Conservation (phyloP, 2,797 vertebrate species). For the Austrolebias charrua region DNA sequence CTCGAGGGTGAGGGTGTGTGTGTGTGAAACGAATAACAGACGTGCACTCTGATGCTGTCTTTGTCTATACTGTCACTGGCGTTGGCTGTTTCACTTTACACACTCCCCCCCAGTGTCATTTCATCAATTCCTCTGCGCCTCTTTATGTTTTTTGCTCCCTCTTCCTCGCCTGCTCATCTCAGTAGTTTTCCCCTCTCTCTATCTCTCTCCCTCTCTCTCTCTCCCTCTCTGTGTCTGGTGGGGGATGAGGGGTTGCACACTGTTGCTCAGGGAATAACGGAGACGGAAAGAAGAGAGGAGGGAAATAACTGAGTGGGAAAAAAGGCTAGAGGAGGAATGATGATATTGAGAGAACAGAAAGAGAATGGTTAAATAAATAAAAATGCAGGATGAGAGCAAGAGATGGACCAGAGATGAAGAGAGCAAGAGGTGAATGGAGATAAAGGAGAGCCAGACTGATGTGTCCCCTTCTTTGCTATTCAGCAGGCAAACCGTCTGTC, state of each 20-base stretch:
- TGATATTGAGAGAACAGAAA: not conserved
- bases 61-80: conserved; percentile 68
- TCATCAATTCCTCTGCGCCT: conserved; percentile 68
- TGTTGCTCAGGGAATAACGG: conserved; percentile 62
- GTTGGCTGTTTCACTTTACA: conserved; percentile 57
- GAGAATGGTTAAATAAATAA: conserved; percentile 21
- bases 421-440: conserved; percentile 63
- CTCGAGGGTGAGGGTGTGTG: conserved; percentile 46
- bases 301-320: conserved; percentile 1
- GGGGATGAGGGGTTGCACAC: conserved; percentile 63
- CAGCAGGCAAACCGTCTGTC: conserved; percentile 52
- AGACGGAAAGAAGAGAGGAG: conserved; percentile 14
- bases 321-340: conserved; percentile 2
- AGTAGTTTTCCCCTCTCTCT: conserved; percentile 16
- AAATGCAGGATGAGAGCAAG: conserved; percentile 13
- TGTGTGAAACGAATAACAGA: conserved; percentile 60
- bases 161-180: conserved; percentile 44
- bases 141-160: conserved; percentile 61
- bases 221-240: conserved; percentile 58
- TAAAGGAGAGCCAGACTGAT: conserved; percentile 51
- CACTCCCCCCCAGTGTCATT: conserved; percentile 55
- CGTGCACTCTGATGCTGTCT: conserved; percentile 67
- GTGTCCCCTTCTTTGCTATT: conserved; percentile 46
- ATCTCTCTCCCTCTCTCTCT: conserved; percentile 4
- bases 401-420: conserved; percentile 36